A percentile compares a stretch with the other conserved stretches of the same genome.
Evolutionary conservation across 2,797 vertebrate species (phyloP).

Genomic region (Poecilia picta): DNA sequence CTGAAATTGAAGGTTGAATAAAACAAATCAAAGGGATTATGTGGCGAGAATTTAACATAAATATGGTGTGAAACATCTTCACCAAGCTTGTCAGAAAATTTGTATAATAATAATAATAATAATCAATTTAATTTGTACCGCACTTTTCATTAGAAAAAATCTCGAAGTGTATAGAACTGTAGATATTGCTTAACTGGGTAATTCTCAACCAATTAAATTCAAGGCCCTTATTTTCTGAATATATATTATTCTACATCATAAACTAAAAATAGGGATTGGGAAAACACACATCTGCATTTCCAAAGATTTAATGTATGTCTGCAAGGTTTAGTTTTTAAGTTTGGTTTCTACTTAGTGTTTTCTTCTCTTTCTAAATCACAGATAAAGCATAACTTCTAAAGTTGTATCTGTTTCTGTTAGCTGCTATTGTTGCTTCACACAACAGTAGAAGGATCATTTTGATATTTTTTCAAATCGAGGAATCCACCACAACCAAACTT

Average conservation of each 20-base stretch:
- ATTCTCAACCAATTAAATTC: background rate
- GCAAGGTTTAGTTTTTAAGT: background rate
- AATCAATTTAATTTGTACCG: too few species aligned
- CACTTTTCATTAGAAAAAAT: too few species aligned
- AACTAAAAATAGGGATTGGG: background rate
- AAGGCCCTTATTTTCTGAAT: background rate
- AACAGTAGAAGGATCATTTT: conserved; percentile 19
- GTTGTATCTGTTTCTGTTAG: background rate
- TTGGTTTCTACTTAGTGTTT: background rate
- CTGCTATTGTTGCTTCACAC: background rate
- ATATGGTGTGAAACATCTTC: background rate
- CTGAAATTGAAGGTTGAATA: background rate
- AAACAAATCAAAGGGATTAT: background rate
- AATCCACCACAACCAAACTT: conserved; percentile 15
- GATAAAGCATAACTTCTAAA: background rate
- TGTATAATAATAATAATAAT: too few species aligned
- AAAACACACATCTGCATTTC: background rate
- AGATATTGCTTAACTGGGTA: background rate
- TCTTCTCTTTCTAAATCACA: background rate
- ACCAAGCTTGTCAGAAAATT: background rate
- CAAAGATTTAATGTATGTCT: background rate
- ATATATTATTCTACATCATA: background rate
- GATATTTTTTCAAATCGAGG: conserved; percentile 26
- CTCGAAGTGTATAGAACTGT: background rate
- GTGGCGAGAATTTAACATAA: background rate